Evolutionary conservation across 2,888 invertebrate species (phyloP), one percentile per base, ranked within the genome.

Genomic region (Agrotis exclamationis): DNA sequence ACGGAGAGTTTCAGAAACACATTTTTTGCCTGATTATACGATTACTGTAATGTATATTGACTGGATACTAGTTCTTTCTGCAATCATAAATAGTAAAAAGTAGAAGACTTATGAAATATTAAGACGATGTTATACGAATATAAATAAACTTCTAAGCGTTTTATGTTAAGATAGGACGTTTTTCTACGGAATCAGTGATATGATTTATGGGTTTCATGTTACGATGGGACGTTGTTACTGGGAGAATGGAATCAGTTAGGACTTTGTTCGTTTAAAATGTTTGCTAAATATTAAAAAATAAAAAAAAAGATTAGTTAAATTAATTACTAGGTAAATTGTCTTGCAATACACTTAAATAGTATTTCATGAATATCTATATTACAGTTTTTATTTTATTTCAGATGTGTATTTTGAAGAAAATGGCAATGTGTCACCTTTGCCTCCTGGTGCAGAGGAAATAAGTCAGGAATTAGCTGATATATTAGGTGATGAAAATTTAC

Each of bases 401-500:
- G 47, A 14, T 45, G 22, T 18, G 48, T 60, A 44, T 65, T n/a
- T 54, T 56, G 59, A 60, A 18, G 69, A 63, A 24, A 50, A 51
- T 28, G 50, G 0, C 22, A 66, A 44, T 53, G 22, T 4, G 45
- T 70, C 60, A 60, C 70, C 65, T 60, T 68, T 78, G 33, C 71
- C 78, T 69, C 51, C 71, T 69, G 74, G 59, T 62, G 71, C 70
- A 39, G 63, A 76, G 54, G 72, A 75, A 75, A 67, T 79, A 22
- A 67, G 66, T 63, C 50, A 59, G 20, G 59, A 74, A 67, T 47
- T 66, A 47, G 66, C 65, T 58, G 70, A 67, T 7, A 70, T 59
- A 58, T 58, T 28, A 28, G 28, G 57, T 20, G 39, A 58, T 20
- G 39, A 58, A 39, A 33, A 11, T 65, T 18, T 63, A 20, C 28